Conservation (phyloP, 2,113 vertebrate genomes). For the Phalacrocorax carbo region DNA sequence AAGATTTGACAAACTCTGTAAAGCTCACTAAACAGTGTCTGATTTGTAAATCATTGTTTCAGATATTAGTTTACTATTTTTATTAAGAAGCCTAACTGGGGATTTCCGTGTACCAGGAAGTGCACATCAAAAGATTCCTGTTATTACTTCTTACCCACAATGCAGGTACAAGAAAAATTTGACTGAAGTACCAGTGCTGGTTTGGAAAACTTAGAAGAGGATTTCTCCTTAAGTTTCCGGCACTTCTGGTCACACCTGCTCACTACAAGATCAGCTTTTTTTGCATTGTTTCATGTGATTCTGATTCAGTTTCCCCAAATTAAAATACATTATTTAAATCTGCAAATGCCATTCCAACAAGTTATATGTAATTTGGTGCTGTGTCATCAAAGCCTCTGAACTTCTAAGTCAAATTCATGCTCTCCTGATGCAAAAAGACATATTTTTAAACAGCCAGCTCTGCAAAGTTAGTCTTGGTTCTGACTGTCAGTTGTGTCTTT, state of each 20-base stretch:
- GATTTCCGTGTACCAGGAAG: background rate
- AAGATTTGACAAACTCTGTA: slow-evolving; percentile 21
- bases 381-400: background rate
- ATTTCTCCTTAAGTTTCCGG: background rate
- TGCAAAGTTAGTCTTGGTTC: background rate
- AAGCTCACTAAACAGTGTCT: background rate
- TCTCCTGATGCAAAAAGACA: background rate
- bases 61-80: background rate
- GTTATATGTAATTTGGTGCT: background rate
- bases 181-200: background rate
- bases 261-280: background rate
- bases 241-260: background rate
- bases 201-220: background rate
- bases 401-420: background rate
- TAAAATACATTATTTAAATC: background rate
- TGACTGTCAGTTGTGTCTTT: background rate
- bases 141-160: background rate
- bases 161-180: background rate
- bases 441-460: background rate
- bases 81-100: background rate
- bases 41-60: background rate
- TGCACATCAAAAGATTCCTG: background rate
- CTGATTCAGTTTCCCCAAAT: background rate
- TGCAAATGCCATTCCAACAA: background rate
- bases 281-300: background rate